Conservation (phyloP, 2,797 vertebrate species). For the Melanotaenia parkinsoni region DNA sequence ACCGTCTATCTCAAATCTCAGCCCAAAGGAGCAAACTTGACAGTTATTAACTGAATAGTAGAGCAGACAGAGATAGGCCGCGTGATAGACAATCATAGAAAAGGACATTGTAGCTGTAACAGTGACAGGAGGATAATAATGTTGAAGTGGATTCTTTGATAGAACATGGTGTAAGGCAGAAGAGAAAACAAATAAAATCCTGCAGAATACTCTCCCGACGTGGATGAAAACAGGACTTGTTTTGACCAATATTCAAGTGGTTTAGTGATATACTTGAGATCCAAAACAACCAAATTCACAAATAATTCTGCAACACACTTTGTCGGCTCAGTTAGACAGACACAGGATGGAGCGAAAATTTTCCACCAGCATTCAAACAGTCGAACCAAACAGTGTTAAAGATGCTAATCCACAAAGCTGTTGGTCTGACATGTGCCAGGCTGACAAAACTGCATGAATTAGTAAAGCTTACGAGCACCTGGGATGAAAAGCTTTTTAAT, state of each 20-base stretch:
- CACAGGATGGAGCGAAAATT: conserved; percentile 49
- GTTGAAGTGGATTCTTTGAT: conserved; percentile 72
- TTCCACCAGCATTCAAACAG: conserved; percentile 45
- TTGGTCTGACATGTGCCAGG: conserved; percentile 61
- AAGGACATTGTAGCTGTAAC: conserved; percentile 70
- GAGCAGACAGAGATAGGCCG: conserved; percentile 66
- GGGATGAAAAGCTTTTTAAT: conserved; percentile 75
- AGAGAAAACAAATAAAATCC: conserved; percentile 65
- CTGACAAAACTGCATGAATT: conserved; percentile 74
- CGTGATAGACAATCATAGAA: conserved; percentile 74
- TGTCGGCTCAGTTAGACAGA: conserved; percentile 39
- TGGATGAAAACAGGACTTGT: conserved; percentile 19
- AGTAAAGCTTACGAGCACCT: conserved; percentile 74
- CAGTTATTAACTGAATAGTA: conserved; percentile 74
- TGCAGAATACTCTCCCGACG: conserved; percentile 53
- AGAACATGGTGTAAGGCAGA: conserved; percentile 59
- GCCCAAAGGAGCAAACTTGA: conserved; percentile 59
- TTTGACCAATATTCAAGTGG: conserved; percentile 56
- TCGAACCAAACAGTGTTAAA: conserved; percentile 71
- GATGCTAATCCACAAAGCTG: conserved; percentile 76
- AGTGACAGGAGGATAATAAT: conserved; percentile 73
- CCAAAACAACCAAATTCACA: conserved; percentile 46
- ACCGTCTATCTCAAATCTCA: conserved; percentile 66
- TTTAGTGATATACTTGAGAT: conserved; percentile 56
- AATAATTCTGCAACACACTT: conserved; percentile 42